These are phyloP conservation scores for Oryzias sinensis DNA, from an alignment of 2,797 vertebrate genomes.

Conservation along the genomic window DNA sequence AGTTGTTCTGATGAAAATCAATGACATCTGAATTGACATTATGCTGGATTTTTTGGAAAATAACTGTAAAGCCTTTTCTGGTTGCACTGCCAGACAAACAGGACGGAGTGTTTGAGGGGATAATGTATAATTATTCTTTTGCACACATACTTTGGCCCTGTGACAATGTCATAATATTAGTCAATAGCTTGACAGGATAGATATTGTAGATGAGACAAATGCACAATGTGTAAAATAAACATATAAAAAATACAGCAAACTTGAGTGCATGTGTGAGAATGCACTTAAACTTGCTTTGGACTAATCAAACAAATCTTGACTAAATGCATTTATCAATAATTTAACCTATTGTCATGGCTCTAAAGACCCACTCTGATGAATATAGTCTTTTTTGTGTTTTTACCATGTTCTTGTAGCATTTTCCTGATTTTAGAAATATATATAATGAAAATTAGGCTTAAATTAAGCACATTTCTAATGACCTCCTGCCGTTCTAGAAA, in stretches of 20 bases:
- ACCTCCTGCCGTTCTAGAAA: too few relatives aligned
- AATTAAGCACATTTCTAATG: too few relatives aligned
- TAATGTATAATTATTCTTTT: constrained; percentile 17
- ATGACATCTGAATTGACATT: constrained; percentile 18
- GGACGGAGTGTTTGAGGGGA: constrained; percentile 17
- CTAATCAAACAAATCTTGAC: background rate
- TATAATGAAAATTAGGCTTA: too few relatives aligned
- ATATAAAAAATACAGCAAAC: constrained; percentile 9
- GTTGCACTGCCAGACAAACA: constrained; percentile 36
- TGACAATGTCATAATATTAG: constrained; percentile 30
- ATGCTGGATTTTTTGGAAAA: constrained; percentile 26
- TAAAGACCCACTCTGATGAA: background rate
- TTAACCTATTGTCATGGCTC: constrained; percentile 9
- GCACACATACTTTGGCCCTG: constrained; percentile 7
- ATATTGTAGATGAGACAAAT: constrained; percentile 6
- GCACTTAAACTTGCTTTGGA: background rate
- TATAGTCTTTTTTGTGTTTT: too few relatives aligned
- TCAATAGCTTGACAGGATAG: constrained; percentile 27
- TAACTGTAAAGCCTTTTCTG: constrained; percentile 16
- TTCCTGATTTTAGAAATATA: too few relatives aligned
- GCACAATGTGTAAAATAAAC: constrained; percentile 1
- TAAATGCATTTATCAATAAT: constrained; percentile 1
- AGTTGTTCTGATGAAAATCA: constrained; percentile 33
- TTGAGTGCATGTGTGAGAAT: constrained; percentile 4
- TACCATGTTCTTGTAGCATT: too few relatives aligned